Evolutionary conservation across 2,113 vertebrate genomes (phyloP).

Genomic region (Pachyramphus minor): DNA sequence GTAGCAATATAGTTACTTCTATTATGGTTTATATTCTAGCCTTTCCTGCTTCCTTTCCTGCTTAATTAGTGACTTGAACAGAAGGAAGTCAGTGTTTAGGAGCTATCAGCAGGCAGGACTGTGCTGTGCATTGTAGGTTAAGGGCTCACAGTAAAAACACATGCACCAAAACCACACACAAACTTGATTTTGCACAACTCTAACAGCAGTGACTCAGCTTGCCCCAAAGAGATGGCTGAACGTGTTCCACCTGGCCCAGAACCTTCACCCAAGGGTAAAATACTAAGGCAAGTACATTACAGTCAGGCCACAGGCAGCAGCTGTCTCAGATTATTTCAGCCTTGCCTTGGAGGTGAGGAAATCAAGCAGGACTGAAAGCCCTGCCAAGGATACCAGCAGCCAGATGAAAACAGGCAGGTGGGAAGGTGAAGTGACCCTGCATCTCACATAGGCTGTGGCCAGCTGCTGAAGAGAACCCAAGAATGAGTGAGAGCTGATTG

Average conservation of each 20-base stretch:
- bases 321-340: neutral
- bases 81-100: neutral
- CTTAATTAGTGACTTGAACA: neutral
- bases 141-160: neutral
- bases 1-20: neutral
- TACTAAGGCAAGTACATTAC: neutral
- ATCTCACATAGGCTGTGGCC: neutral
- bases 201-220: neutral
- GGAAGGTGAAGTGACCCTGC: neutral
- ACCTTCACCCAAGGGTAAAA: neutral
- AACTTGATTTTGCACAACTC: neutral
- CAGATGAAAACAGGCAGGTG: neutral
- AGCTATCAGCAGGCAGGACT: rapidly evolving
- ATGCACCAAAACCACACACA: neutral
- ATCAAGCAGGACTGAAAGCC: neutral
- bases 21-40: neutral
- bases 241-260: neutral
- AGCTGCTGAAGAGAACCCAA: neutral
- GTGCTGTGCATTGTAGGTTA: neutral
- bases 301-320: neutral
- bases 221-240: neutral
- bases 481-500: neutral
- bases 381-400: neutral
- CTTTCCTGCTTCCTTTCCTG: neutral
- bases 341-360: neutral